A percentile compares a stretch with the other conserved stretches of the same genome.
Evolutionary conservation across 2,888 invertebrate genomes (phyloP).

Genomic region (Agrotis segetum): DNA sequence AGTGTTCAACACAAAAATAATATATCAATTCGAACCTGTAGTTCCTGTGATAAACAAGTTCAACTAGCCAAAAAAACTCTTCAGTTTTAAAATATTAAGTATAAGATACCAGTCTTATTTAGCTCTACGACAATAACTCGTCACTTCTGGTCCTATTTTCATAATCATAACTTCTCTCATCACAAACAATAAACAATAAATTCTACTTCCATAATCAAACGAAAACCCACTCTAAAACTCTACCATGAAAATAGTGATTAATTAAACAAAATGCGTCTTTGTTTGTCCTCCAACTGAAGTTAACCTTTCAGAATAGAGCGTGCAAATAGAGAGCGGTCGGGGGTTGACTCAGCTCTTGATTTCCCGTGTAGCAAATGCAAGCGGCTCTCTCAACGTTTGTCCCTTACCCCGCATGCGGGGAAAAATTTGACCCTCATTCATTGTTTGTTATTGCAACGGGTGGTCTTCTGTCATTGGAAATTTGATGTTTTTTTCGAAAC

Average conservation of each 20-base stretch:
- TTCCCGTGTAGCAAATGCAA: slow-evolving; percentile 82
- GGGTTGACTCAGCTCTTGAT: slow-evolving; percentile 88
- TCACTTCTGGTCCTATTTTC: background rate
- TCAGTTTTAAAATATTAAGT: too few relatives aligned
- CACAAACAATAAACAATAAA: background rate
- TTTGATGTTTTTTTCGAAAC: too few relatives aligned
- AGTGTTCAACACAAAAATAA: too few relatives aligned
- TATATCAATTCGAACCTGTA: too few relatives aligned
- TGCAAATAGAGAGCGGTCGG: slow-evolving; percentile 81
- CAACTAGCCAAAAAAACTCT: too few relatives aligned
- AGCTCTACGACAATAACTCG: too few relatives aligned
- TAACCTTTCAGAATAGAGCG: slow-evolving; percentile 82
- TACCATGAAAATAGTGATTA: slow-evolving; percentile 44
- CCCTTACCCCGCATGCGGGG: slow-evolving; percentile 43
- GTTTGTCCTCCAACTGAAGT: slow-evolving; percentile 59
- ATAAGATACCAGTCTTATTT: too few relatives aligned
- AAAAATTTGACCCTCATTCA: slow-evolving; percentile 50
- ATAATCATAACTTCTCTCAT: background rate
- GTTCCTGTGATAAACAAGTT: too few relatives aligned
- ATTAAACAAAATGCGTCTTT: slow-evolving; percentile 62
- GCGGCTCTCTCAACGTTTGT: slow-evolving; percentile 70
- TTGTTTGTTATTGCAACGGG: slow-evolving; percentile 29
- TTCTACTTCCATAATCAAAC: background rate
- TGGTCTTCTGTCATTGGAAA: background rate
- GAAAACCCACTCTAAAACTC: slow-evolving; percentile 7